Conservation (phyloP, 2,888 invertebrate species). For the Mycalesis mineus region DNA sequence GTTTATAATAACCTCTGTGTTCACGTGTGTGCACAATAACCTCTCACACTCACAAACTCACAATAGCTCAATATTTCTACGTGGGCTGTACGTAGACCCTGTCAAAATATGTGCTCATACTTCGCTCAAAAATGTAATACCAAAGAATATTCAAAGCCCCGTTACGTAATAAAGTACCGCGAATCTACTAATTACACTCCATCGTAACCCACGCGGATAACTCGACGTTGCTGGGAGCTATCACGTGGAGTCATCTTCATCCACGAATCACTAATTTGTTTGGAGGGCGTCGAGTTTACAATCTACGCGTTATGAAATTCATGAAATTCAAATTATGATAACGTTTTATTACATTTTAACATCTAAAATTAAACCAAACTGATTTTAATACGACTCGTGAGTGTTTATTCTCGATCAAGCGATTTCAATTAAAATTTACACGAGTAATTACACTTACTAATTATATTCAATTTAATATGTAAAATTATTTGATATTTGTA, state of each 20-base stretch:
- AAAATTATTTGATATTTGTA: no score
- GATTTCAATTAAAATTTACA: neutral
- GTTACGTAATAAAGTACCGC: neutral
- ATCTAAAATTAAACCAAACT: constrained; percentile 6
- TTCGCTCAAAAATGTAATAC: no score
- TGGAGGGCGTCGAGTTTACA: constrained; percentile 10
- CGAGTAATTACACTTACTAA: no score
- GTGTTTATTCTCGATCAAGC: neutral
- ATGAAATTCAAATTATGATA: constrained; percentile 17
- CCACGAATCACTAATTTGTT: constrained; percentile 10
- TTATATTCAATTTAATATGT: no score
- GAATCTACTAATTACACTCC: neutral
- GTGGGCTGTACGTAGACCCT: no score
- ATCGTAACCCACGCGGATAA: neutral
- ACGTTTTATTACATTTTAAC: constrained; percentile 16
- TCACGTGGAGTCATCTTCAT: neutral
- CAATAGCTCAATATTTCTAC: no score
- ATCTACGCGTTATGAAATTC: constrained; percentile 12
- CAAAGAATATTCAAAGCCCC: neutral
- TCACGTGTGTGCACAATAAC: no score
- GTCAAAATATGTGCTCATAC: no score
- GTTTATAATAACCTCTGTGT: no score
- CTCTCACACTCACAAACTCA: no score
- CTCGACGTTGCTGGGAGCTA: neutral
- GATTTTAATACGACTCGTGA: constrained; percentile 8